Percentiles rank a stretch among this genome's conserved stretches.
Evolutionary conservation across 2,888 invertebrate species (phyloP).

Genomic region (Aethes cnicana): DNA sequence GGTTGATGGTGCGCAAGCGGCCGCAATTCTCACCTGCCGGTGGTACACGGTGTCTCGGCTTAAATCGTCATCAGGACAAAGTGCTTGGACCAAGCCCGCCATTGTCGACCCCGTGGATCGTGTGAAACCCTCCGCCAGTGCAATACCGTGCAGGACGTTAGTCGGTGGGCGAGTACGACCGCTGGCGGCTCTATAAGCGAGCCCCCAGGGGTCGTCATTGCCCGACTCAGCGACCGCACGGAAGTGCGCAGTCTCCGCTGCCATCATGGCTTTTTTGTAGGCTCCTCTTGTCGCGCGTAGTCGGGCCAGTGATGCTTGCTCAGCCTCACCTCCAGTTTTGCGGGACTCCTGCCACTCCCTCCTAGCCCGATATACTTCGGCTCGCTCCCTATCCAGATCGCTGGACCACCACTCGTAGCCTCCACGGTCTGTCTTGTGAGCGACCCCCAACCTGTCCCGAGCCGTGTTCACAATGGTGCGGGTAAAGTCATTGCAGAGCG

Average conservation of each 20-base stretch:
- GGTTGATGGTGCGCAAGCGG: conserved; percentile 32
- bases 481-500: too few species aligned
- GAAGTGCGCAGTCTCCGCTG: conserved; percentile 7
- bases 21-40: conserved; percentile 31
- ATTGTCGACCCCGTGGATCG: conserved; percentile 30
- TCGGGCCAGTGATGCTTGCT: background rate
- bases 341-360: conserved; percentile 31
- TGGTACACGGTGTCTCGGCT: conserved; percentile 35
- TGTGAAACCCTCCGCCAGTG: conserved; percentile 18
- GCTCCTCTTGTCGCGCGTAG: background rate
- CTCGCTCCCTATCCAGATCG: background rate
- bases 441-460: background rate
- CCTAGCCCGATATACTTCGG: background rate
- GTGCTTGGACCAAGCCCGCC: conserved; percentile 27
- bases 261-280: conserved; percentile 14
- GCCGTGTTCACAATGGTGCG: background rate
- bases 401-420: background rate
- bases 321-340: background rate
- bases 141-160: conserved; percentile 31
- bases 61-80: conserved; percentile 43
- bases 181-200: conserved; percentile 36
- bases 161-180: conserved; percentile 34
- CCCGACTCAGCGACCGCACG: conserved; percentile 24
- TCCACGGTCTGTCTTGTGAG: fast-evolving
- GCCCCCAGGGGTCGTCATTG: conserved; percentile 27